Base-by-base conservation (phyloP, 1,140 invertebrate genomes). In the Camponotus vicinus region DNA sequence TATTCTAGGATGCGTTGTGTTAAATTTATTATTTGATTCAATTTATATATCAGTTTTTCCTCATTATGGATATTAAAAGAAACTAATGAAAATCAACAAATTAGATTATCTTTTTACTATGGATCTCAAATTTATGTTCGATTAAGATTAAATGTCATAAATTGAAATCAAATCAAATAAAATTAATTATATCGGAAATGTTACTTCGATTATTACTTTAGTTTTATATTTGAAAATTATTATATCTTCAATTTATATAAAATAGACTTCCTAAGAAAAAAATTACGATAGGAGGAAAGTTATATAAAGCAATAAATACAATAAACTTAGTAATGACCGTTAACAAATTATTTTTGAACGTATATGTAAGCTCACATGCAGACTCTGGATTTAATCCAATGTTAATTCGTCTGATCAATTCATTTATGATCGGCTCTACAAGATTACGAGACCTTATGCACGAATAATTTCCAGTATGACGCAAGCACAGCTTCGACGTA, bases 401-500 rank as follows among this genome's bases (percentile, higher is more conserved):
- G 34, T 67, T 83, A 83, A 75, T 63, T 83, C 79, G 55, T 61
- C 40, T 40, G 67, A 83, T 75, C 79, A 63, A 83, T 83, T 83
- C 67, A 40, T 45, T 69, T 42, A 34, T 45, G 55, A 87, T 84
- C 78, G 21, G 27, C 21, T 84, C 37, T 15, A 71, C 21, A 66
- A 57, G 79, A 78, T 77, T 71, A 64, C 55, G 34, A 66, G 18
- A 5, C 79, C 71, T 88, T 78, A 85, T 73, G 78, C 78, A 27
- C 79, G 57, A 88, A 77, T 85, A 88, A 88, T 88, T 85, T 76
- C 57, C 79, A 77, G 6, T 13, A 49, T 88, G 87, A 88, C 86
- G 87, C 49, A 78, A 82, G 82, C 70, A 59, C 63, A 71, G 78
- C 70, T 76, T 87, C 66, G 67, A 40, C 64, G 45, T 57, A 80